Evolutionary conservation across 2,113 vertebrate genomes (phyloP), one percentile per base, ranked within the genome.

Genomic region (Columba livia): DNA sequence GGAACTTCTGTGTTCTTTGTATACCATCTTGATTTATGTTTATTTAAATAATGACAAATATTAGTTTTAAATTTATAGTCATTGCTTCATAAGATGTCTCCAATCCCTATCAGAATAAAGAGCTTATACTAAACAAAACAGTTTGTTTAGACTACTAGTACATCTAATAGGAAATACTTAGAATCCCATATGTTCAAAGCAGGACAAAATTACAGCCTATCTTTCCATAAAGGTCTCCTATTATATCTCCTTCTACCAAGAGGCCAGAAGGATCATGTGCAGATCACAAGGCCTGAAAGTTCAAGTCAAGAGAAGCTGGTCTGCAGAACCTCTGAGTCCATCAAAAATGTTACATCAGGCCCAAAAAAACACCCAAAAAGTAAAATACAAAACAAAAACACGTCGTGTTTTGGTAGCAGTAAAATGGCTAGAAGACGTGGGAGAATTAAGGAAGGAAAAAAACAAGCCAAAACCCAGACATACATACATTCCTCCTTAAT

Each of bases 11-110:
- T 34, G 15, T 70, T 88, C 72, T 86, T 86, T 81, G 69, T 89
- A 65, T 36, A 87, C 13, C 34, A 79, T 61, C 34, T 34, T 71
- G 36, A 84, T 79, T 88, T 92, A 78, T 81, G 86, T 90, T 96
- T 95, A 87, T 85, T 93, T 89, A 81, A 84, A 93, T 89, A 84
- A 96, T 61, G 44, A 75, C 80, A 97, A 94, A 96, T 93, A 94
- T 94, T 94, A 87, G 83, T 75, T 95, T 95, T 65, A 87, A 64
- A 79, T 92, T 87, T 84, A 81, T 32, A 92, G 42, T 71, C 77
- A 86, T 60, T 90, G 83, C 80, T 93, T 93, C 84, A 32, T 84
- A 94, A 92, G 48, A 95, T 8, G 18, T 19, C 69, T 81, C 57
- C 61, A 92, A 86, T 89, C 53, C 44, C 86, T 90, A 79, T 11